Evolutionary conservation across 1,140 invertebrate species (phyloP).

Genomic region (Brachionus manjavacas): DNA sequence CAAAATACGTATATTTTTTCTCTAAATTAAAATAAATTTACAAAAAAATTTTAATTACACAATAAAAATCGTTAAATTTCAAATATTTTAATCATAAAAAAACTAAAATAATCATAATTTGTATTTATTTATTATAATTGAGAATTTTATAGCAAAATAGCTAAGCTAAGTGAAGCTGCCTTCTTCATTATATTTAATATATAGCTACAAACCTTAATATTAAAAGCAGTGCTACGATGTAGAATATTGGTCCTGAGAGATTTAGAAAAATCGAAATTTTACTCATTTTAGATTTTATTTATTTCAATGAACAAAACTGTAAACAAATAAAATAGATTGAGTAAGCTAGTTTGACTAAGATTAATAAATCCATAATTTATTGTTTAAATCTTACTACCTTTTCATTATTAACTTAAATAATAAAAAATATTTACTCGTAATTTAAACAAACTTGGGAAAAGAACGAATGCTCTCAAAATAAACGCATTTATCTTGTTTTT

Average conservation of each 20-base stretch:
- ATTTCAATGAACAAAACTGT: not conserved
- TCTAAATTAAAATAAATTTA: not conserved
- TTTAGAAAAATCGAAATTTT: not conserved
- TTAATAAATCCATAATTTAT: not conserved
- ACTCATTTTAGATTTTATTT: not conserved
- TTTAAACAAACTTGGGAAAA: not conserved
- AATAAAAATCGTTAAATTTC: slow-evolving; percentile 25
- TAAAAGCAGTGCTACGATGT: not conserved
- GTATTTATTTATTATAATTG: slow-evolving; percentile 9
- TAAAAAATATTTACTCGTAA: not conserved
- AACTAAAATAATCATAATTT: not conserved
- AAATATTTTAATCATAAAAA: slow-evolving; percentile 29
- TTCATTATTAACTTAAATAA: not conserved
- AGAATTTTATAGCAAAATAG: not conserved
- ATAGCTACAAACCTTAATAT: not conserved
- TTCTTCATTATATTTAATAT: not conserved
- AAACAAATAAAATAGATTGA: not conserved
- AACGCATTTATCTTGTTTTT: not conserved
- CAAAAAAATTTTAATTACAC: slow-evolving; percentile 21
- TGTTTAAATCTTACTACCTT: not conserved
- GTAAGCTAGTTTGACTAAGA: not conserved
- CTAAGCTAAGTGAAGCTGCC: not conserved
- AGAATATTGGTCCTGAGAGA: not conserved
- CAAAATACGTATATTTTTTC: not conserved
- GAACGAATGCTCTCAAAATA: not conserved